Conservation (phyloP, 1,140 invertebrate genomes). For the Trichogramma pretiosum region DNA sequence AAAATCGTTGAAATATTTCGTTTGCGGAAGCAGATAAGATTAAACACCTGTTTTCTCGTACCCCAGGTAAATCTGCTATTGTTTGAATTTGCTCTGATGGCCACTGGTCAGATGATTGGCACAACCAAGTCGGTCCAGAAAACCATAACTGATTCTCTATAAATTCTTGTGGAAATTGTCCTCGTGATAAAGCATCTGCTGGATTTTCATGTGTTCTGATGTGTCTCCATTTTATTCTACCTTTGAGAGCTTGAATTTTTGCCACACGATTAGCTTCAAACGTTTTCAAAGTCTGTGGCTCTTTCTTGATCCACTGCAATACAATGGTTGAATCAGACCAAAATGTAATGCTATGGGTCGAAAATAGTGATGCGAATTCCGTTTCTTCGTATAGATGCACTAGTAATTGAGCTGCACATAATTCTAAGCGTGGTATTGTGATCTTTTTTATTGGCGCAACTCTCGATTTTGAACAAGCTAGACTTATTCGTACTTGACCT, state of each 20-base stretch:
- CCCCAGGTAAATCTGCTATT: too few relatives aligned
- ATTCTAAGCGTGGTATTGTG: constrained; percentile 25
- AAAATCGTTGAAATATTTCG: too few relatives aligned
- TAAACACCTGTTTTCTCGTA: too few relatives aligned
- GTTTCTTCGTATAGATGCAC: constrained; percentile 1
- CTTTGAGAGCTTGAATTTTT: constrained; percentile 27
- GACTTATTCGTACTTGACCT: not conserved
- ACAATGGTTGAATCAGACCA: constrained; percentile 22
- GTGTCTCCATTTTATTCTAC: constrained; percentile 26
- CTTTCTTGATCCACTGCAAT: constrained; percentile 20
- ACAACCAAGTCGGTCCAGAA: constrained; percentile 25
- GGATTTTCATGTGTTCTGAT: constrained; percentile 28
- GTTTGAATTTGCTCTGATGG: too few relatives aligned
- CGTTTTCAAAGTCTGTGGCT: constrained; percentile 25
- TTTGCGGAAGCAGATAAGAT: too few relatives aligned
- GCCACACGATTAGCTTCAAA: constrained; percentile 37
- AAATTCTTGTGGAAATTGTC: constrained; percentile 18
- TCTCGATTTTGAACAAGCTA: constrained; percentile 19
- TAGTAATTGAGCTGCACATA: constrained; percentile 20
- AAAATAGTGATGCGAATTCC: not conserved
- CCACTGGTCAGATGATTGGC: too few relatives aligned
- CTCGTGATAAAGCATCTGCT: constrained; percentile 30
- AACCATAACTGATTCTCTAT: constrained; percentile 15
- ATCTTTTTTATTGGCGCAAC: constrained; percentile 29
- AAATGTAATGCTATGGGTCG: constrained; percentile 4